These are phyloP conservation scores for Alces alces DNA, from an alignment of 2,113 vertebrate species.

Conservation along the genomic window DNA sequence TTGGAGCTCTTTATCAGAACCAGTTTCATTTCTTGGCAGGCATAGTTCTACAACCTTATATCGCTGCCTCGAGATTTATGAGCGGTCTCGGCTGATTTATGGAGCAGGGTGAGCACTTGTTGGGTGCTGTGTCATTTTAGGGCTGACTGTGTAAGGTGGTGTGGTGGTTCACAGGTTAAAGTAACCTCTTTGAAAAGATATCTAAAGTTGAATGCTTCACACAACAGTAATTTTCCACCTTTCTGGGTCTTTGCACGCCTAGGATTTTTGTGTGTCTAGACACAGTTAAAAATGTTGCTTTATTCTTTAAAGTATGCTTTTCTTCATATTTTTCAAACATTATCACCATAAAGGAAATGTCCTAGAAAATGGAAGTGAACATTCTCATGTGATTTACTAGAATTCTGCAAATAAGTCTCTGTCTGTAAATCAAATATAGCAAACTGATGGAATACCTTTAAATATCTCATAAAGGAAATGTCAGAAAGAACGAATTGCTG, in stretches of 20 bases:
- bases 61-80: neutral
- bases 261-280: neutral
- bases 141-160: neutral
- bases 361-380: neutral
- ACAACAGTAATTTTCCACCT: neutral
- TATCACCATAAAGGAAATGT: neutral
- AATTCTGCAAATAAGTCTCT: neutral
- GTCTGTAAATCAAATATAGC: neutral
- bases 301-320: neutral
- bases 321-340: neutral
- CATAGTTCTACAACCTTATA: neutral
- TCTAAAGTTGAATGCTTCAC: neutral
- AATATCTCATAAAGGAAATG: neutral
- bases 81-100: neutral
- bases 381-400: neutral
- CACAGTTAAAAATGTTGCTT: neutral
- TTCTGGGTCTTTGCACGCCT: neutral
- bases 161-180: neutral
- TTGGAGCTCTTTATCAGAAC: constrained; percentile 9
- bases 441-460: neutral
- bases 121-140: neutral
- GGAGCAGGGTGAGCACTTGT: neutral
- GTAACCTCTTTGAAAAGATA: neutral
- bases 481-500: neutral
- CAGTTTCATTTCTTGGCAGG: neutral